Evolutionary conservation across 2,113 vertebrate species (phyloP).

Genomic region (Chaetorhynchus papuensis): DNA sequence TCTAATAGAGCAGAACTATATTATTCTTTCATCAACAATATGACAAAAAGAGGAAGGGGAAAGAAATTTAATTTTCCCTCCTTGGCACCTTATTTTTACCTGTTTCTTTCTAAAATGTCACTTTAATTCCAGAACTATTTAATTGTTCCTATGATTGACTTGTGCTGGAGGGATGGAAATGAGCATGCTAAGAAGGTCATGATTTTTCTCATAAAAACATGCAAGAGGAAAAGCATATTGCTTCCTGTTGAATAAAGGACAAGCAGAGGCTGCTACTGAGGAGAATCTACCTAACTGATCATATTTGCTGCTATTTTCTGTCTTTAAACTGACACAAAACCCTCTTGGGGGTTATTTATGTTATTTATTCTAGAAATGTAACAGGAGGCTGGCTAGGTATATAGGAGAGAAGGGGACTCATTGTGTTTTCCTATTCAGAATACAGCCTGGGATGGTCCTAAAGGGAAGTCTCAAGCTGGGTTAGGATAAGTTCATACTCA

Average conservation of each 20-base stretch:
- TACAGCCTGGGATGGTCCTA: not conserved
- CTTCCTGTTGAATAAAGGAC: not conserved
- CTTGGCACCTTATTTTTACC: not conserved
- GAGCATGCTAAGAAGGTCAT: not conserved
- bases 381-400: not conserved
- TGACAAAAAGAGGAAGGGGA: not conserved
- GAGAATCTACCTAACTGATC: not conserved
- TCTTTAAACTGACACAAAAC: not conserved
- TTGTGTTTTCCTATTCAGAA: not conserved
- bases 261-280: not conserved
- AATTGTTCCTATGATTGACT: not conserved
- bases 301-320: not conserved
- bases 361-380: not conserved
- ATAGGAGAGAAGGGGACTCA: not conserved
- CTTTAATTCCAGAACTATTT: not conserved
- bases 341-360: not conserved
- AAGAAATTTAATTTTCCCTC: not conserved
- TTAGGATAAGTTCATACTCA: not conserved
- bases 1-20: not conserved
- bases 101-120: not conserved
- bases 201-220: not conserved
- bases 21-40: not conserved
- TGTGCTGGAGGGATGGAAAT: not conserved
- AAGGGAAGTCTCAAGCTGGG: not conserved
- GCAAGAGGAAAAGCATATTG: not conserved